Conservation (phyloP, 2,113 vertebrate species). For the Hirundichthys speculiger region DNA sequence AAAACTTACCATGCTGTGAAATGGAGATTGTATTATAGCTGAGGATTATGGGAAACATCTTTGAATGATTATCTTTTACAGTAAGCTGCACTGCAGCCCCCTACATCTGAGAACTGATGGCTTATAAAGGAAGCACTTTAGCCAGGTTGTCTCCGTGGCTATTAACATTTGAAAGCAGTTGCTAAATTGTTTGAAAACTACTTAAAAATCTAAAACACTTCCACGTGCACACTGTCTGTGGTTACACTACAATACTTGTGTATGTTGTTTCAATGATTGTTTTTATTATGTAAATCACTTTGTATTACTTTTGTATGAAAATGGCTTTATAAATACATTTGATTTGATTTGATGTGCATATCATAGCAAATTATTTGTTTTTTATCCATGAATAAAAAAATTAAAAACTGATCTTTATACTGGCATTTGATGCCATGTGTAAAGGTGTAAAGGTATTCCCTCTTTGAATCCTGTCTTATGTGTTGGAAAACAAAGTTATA, state of each 20-base stretch:
- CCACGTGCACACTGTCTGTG: neutral
- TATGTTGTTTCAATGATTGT: too few relatives aligned
- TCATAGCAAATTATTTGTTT: neutral
- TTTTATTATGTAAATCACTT: too few relatives aligned
- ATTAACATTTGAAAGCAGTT: constrained; percentile 21
- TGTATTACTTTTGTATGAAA: too few relatives aligned
- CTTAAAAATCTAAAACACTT: constrained; percentile 3
- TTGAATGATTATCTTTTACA: constrained; percentile 17
- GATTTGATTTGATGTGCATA: too few relatives aligned
- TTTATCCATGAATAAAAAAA: constrained; percentile 4
- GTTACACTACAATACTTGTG: neutral
- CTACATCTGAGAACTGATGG: constrained; percentile 4
- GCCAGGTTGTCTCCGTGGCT: neutral
- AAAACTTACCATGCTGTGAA: constrained; percentile 8
- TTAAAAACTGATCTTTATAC: constrained; percentile 10
- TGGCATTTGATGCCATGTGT: neutral
- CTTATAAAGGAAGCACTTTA: constrained; percentile 2
- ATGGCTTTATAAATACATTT: too few relatives aligned
- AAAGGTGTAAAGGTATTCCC: too few relatives aligned
- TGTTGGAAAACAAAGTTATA: too few relatives aligned
- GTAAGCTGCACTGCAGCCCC: constrained; percentile 22
- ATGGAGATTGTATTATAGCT: constrained; percentile 14
- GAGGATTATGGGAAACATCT: constrained; percentile 30
- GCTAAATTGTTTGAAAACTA: neutral
- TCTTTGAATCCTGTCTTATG: too few relatives aligned